Base-by-base conservation (phyloP, 2,888 invertebrate genomes). In the Caenorhabditis sp. region DNA sequence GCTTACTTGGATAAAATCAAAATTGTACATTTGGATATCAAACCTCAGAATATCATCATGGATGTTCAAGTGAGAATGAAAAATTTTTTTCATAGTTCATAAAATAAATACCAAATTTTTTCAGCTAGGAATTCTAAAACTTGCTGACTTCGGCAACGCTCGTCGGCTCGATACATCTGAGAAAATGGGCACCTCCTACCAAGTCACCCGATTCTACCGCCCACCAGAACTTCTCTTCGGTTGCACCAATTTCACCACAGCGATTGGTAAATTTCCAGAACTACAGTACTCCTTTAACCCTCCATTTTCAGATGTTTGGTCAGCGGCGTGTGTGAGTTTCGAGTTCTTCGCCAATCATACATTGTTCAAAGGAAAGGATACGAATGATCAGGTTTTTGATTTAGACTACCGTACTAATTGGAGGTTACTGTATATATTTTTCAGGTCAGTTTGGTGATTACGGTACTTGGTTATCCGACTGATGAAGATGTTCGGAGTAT, bases 201-300 rank as follows among this genome's bases (percentile, higher is more conserved):
- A 82, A 64, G 82, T 84, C 8, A 84, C 85, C 10, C 71, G 85
- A 14, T 84, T 78, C 69, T 85, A 85, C 59, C 75, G 85, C 21
- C 82, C 85, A 0, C 85, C 85, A 1, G 85, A 85, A 59, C 67
- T 85, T 1, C 69, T 85, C 20, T 85, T 85, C 67, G 85, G 83
- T 10, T 70, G 74, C 38, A 68, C 63, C 10, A 36, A 65, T n/a
- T 83, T 82, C 70, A 77, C 77, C 10, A 20, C 73, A n/a, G 72
- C 76, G 4, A 78, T 84, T 17, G 83, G 43, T 43, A 31, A 4
- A 31, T 4, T 31, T 7, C 31, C 31, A 7, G 5, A 31, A 4
- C 31, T 31, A 31, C 43, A 43, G 17, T 17, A 43, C 12, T 14
- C 17, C 17, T 43, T 3, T 10, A 76, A n/a, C 14, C 53, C 27